Conservation (phyloP, 2,888 invertebrate genomes). For the Proisotoma minuta region DNA sequence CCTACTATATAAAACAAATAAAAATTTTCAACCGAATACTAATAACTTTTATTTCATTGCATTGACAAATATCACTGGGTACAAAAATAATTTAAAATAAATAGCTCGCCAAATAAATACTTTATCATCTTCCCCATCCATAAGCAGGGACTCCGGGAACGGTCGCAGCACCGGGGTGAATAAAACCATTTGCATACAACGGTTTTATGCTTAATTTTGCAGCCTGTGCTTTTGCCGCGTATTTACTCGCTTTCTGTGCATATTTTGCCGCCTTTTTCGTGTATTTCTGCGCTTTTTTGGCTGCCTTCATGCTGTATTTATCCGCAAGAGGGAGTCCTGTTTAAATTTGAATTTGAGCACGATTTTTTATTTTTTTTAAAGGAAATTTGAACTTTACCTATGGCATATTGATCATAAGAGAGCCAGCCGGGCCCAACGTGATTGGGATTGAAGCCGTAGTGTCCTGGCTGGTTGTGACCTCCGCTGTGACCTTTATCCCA, state of each 20-base stretch:
- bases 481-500: background rate
- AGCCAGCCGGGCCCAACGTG: background rate
- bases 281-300: slow-evolving; percentile 2
- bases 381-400: too few species aligned
- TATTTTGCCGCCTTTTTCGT: slow-evolving; percentile 9
- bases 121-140: background rate
- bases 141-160: background rate
- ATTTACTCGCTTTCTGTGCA: slow-evolving; percentile 9
- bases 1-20: too few species aligned
- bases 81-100: too few species aligned
- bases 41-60: too few species aligned
- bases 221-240: slow-evolving; percentile 9
- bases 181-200: slow-evolving; percentile 1
- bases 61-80: too few species aligned
- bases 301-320: slow-evolving; percentile 5
- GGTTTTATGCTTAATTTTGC: slow-evolving; percentile 1
- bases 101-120: too few species aligned
- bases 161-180: background rate
- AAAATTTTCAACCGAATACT: too few species aligned
- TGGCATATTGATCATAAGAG: slow-evolving; percentile 7
- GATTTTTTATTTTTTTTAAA: too few species aligned
- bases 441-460: background rate
- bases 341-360: too few species aligned
- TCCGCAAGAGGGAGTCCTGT: slow-evolving; percentile 1
- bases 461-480: background rate